Evolutionary conservation across 1,140 invertebrate species (phyloP).

Genomic region (Aphidius ervi): DNA sequence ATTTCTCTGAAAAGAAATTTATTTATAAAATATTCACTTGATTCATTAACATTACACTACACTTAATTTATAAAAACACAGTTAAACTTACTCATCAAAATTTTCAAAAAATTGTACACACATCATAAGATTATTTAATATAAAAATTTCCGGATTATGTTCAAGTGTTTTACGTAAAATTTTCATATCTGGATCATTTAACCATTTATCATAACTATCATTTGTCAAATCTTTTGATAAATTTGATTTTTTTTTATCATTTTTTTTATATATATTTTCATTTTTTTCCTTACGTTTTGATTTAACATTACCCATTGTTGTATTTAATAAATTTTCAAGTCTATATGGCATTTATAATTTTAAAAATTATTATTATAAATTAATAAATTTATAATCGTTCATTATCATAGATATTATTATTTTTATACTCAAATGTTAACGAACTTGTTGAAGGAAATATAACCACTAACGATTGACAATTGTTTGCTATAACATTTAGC

Average conservation of each 20-base stretch:
- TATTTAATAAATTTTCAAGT: slow-evolving; percentile 4
- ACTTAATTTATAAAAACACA: slow-evolving; percentile 8
- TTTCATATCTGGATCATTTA: slow-evolving; percentile 34
- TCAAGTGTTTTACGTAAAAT: slow-evolving; percentile 59
- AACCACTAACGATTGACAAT: too few species aligned
- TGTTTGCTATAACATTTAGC: too few species aligned
- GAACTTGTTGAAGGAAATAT: neutral
- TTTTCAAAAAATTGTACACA: slow-evolving; percentile 74
- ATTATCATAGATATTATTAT: neutral
- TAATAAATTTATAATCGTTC: neutral
- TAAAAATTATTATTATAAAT: neutral
- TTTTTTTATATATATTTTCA: neutral
- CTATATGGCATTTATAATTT: slow-evolving; percentile 4
- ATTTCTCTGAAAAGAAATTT: slow-evolving; percentile 44
- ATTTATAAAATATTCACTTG: neutral
- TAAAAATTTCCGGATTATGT: slow-evolving; percentile 62
- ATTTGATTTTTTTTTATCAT: neutral
- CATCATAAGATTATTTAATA: slow-evolving; percentile 73
- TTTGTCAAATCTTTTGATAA: slow-evolving; percentile 7
- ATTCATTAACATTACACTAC: neutral
- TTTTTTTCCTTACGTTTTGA: slow-evolving; percentile 7
- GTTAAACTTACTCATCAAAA: slow-evolving; percentile 64
- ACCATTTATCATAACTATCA: slow-evolving; percentile 9
- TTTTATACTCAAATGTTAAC: neutral
- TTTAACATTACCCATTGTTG: slow-evolving; percentile 14